Evolutionary conservation across 2,888 invertebrate species (phyloP), one percentile per base, ranked within the genome.

Genomic region (Acanthoscelides obtectus): DNA sequence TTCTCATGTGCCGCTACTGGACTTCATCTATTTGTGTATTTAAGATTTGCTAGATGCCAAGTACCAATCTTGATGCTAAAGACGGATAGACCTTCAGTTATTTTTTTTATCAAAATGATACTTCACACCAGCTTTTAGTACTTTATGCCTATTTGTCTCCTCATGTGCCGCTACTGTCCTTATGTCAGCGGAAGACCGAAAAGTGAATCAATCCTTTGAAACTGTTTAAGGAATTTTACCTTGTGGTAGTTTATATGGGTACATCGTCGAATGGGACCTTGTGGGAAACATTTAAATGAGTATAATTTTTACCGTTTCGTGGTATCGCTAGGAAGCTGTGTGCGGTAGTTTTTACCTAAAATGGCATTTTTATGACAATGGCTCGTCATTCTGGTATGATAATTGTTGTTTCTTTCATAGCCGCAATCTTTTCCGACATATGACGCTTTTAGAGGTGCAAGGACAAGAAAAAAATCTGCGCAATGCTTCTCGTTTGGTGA

Each of bases 161-260:
- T 19, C 68, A 2, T 68, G 25, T 68, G 25, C n/a, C 25, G 71
- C 72, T 45, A 45, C 45, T 45, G 45, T 4, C 6, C 12, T 12
- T 45, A 1, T 45, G 45, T 45, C 45, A 75, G 73, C 72, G 70
- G 77, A 79, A 79, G 78, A 76, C 75, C 79, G 69, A 75, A 72
- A 75, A 77, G 75, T 79, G 80, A 80, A 80, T 80, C 78, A 81
- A 75, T 79, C 75, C 71, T 67, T 72, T 75, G 74, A 72, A 77
- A 77, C 76, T 74, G 72, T 75, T 76, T 76, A 75, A 76, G 79
- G 75, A 74, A 77, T 81, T 80, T 80, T 76, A 77, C 80, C 81
- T 81, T 81, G 79, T 78, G 76, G 74, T 73, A 72, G 70, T 75
- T 45, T 45, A 45, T 45, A 45, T 45, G 45, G 45, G 45, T 73